Percentiles rank a stretch among this genome's conserved stretches.
Conservation (phyloP, 2,888 invertebrate species). For the Drosophila meridionalis region DNA sequence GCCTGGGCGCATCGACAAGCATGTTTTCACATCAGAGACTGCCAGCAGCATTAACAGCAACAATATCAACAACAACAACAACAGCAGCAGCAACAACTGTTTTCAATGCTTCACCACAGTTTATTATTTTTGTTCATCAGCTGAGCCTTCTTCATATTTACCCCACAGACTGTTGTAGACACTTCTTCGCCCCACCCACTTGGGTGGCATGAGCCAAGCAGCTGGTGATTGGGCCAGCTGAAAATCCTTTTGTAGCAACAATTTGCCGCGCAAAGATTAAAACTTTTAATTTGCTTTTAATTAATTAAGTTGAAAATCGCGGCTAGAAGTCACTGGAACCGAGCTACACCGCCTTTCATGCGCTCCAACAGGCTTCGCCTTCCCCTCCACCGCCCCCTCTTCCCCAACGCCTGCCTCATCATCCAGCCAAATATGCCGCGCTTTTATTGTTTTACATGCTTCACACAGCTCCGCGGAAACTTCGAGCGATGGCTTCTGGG, state of each 20-base stretch:
- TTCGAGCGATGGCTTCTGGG: slow-evolving; percentile 37
- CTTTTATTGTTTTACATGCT: slow-evolving; percentile 52
- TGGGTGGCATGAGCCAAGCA: not conserved
- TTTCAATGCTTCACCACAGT: slow-evolving; percentile 62
- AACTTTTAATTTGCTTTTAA: slow-evolving; percentile 83
- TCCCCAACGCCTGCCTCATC: not conserved
- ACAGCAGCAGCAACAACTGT: slow-evolving; percentile 20
- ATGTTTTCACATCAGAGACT: slow-evolving; percentile 65
- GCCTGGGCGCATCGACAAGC: slow-evolving; percentile 43
- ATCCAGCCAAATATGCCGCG: slow-evolving; percentile 12
- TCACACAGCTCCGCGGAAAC: slow-evolving; percentile 37
- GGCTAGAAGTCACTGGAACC: slow-evolving; percentile 74
- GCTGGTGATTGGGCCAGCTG: slow-evolving; percentile 33
- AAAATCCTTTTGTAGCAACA: slow-evolving; percentile 71
- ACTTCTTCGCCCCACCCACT: slow-evolving; percentile 23
- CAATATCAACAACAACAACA: slow-evolving; percentile 22
- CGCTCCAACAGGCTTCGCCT: slow-evolving; percentile 47
- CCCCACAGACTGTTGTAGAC: slow-evolving; percentile 41
- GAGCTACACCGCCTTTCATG: slow-evolving; percentile 44
- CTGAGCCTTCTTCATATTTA: slow-evolving; percentile 39
- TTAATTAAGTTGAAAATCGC: slow-evolving; percentile 82
- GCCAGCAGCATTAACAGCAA: slow-evolving; percentile 36
- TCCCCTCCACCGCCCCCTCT: no score
- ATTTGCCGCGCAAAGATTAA: slow-evolving; percentile 79
- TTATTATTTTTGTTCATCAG: slow-evolving; percentile 80